These are phyloP conservation scores for Andrena trimmerana DNA, from an alignment of 2,888 invertebrate genomes.

Conservation along the genomic window DNA sequence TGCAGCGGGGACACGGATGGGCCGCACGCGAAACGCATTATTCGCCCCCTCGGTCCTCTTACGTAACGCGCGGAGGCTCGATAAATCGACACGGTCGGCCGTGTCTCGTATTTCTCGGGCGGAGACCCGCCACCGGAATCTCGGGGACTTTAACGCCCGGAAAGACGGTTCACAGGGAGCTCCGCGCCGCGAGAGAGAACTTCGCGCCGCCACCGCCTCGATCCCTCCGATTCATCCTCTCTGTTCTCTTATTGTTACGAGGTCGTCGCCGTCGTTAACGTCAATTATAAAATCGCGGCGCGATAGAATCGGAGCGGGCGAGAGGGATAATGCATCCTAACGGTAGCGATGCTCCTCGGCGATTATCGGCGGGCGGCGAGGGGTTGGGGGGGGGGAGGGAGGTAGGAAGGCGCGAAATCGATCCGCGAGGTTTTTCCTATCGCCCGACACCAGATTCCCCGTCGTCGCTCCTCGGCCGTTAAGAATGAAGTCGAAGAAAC, in stretches of 20 bases:
- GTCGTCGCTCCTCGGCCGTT: constrained; percentile 71
- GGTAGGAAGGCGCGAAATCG: constrained; percentile 38
- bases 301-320: no score
- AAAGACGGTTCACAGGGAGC: constrained; percentile 63
- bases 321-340: background rate
- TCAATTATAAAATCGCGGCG: no score
- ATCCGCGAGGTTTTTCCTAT: constrained; percentile 52
- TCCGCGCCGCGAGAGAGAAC: background rate
- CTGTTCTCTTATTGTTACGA: no score
- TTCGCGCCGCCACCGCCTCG: no score
- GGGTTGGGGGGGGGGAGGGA: background rate
- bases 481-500: constrained; percentile 61
- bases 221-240: no score
- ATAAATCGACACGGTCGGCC: constrained; percentile 47
- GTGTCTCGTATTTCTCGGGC: constrained; percentile 38
- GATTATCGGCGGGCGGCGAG: constrained; percentile 19
- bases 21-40: constrained; percentile 21
- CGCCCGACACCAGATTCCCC: constrained; percentile 65
- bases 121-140: constrained; percentile 46
- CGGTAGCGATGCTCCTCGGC: constrained; percentile 4
- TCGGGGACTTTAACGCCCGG: constrained; percentile 71
- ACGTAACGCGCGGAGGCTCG: constrained; percentile 48
- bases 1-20: background rate
- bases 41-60: constrained; percentile 40
- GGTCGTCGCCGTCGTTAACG: no score